These are phyloP conservation scores for Trachelus stipa DNA, from an alignment of 2,888 invertebrate genomes.

Conservation along the genomic window DNA sequence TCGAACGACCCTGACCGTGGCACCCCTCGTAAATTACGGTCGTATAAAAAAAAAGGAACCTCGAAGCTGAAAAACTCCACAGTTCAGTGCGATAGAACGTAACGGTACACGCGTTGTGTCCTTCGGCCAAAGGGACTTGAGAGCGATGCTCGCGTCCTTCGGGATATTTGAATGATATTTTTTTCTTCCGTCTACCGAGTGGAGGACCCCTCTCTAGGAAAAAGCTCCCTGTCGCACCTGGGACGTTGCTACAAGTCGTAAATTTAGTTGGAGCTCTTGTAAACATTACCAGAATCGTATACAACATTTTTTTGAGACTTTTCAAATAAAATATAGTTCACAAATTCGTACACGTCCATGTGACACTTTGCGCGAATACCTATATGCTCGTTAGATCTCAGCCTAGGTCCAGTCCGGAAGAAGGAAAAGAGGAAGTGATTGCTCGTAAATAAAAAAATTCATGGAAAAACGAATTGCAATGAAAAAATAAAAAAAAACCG, in stretches of 20 bases:
- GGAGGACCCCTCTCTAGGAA: background rate
- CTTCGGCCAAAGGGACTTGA: background rate
- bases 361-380: background rate
- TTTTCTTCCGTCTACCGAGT: background rate
- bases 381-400: background rate
- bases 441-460: background rate
- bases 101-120: conserved; percentile 40
- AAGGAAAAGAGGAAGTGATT: background rate
- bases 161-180: conserved; percentile 16
- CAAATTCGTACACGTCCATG: background rate
- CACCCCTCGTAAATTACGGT: conserved; percentile 46
- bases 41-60: conserved; percentile 39
- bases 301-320: background rate
- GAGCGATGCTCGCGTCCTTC: conserved; percentile 31
- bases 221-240: background rate
- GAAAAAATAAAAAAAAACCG: too few species aligned
- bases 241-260: background rate
- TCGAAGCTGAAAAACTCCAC: conserved; percentile 44
- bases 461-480: background rate
- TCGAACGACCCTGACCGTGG: conserved; percentile 43
- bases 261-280: background rate
- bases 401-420: background rate
- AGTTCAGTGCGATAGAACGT: conserved; percentile 47
- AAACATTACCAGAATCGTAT: background rate
- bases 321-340: background rate